Evolutionary conservation across 2,888 invertebrate species (phyloP).

Genomic region (Lepidocyrtinus sp.): DNA sequence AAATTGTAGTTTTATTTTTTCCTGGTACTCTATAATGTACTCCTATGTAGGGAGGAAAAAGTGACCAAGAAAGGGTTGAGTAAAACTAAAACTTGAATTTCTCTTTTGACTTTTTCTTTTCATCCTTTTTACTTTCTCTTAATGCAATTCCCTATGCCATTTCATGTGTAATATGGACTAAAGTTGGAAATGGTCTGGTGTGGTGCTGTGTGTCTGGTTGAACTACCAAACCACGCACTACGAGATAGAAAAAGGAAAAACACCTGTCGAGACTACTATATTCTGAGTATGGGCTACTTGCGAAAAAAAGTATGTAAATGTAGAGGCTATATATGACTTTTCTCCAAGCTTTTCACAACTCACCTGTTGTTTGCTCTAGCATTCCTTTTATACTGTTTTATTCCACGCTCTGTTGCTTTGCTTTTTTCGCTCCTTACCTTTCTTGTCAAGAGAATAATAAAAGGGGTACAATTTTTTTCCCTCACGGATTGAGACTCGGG

Average conservation of each 20-base stretch:
- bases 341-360: constrained; percentile 44
- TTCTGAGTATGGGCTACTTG: background rate
- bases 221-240: constrained; percentile 10
- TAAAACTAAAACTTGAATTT: background rate
- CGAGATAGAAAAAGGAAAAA: constrained; percentile 43
- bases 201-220: background rate
- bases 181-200: constrained; percentile 9
- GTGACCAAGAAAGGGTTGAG: background rate
- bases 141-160: background rate
- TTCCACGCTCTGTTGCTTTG: constrained; percentile 54
- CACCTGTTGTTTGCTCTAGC: constrained; percentile 60
- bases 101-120: background rate
- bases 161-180: constrained; percentile 1
- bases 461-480: constrained; percentile 1
- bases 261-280: constrained; percentile 51
- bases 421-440: constrained; percentile 20
- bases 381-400: constrained; percentile 25
- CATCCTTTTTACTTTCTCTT: background rate
- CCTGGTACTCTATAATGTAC: background rate
- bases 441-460: background rate
- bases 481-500: background rate
- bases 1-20: constrained; percentile 17
- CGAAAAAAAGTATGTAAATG: constrained; percentile 51
- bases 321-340: constrained; percentile 24
- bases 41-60: constrained; percentile 1